A percentile compares a stretch with the other conserved stretches of the same genome.
phyloP scores from a whole-genome alignment of 2,113 vertebrate species.

The Gallinago jamesoni region DNA sequence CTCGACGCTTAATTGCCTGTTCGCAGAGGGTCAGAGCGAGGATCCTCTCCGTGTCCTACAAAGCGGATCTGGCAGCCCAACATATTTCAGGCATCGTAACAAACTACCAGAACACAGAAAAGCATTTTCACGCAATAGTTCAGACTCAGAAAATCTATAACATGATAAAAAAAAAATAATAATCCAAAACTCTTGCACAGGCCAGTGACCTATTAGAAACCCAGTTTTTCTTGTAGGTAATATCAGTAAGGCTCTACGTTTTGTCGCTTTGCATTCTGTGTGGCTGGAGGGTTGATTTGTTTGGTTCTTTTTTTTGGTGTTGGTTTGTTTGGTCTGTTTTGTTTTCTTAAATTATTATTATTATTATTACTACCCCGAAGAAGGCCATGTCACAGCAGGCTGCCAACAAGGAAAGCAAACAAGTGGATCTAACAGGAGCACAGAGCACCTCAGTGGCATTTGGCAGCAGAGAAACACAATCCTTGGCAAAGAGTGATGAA shows the following conservation, averaged over 20 bases:
- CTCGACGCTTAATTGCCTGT: neutral
- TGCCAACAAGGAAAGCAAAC: conserved; percentile 9
- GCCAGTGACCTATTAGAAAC: neutral
- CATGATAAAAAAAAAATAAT: neutral
- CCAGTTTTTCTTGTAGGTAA: neutral
- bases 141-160: neutral
- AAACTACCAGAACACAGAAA: neutral
- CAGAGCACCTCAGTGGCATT: neutral
- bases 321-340: neutral
- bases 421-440: neutral
- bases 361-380: neutral
- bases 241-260: neutral
- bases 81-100: neutral
- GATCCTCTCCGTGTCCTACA: neutral
- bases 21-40: neutral
- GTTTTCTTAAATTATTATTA: neutral
- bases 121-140: neutral
- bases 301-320: neutral
- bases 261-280: neutral
- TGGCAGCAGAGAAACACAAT: neutral
- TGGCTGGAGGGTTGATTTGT: neutral
- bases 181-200: neutral
- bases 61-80: neutral
- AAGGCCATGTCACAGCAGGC: neutral
- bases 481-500: conserved; percentile 20